Conservation (phyloP, 2,888 invertebrate species). For the Apoderus coryli region DNA sequence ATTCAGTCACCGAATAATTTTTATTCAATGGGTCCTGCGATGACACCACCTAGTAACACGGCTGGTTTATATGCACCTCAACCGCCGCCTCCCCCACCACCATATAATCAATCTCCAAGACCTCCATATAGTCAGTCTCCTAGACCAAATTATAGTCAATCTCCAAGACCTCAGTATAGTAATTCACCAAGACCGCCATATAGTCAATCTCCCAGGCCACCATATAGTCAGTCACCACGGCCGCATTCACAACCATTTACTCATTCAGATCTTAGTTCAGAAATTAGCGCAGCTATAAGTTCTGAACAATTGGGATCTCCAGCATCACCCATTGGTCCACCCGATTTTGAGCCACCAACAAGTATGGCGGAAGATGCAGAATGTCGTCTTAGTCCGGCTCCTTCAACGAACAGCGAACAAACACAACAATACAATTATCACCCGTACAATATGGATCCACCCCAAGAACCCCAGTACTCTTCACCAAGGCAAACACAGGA, state of each 20-base stretch:
- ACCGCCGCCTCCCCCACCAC: slow-evolving; percentile 22
- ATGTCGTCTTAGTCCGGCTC: slow-evolving; percentile 37
- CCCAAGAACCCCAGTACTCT: slow-evolving; percentile 27
- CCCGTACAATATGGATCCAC: slow-evolving; percentile 29
- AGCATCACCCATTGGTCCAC: slow-evolving; percentile 51
- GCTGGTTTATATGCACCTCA: slow-evolving; percentile 28
- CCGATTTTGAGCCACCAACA: slow-evolving; percentile 63
- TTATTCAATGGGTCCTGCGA: slow-evolving; percentile 31
- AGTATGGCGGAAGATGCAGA: slow-evolving; percentile 40
- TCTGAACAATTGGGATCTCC: slow-evolving; percentile 51
- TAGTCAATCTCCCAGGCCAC: slow-evolving; percentile 25
- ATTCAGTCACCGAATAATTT: slow-evolving; percentile 37
- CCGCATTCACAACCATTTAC: slow-evolving; percentile 42
- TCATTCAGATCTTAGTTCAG: slow-evolving; percentile 60
- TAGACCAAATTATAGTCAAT: slow-evolving; percentile 21
- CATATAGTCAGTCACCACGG: slow-evolving; percentile 26
- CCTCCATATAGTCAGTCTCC: slow-evolving; percentile 24
- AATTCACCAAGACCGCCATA: slow-evolving; percentile 28
- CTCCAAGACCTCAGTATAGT: slow-evolving; percentile 26
- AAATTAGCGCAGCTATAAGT: slow-evolving; percentile 66
- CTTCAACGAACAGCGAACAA: slow-evolving; percentile 30
- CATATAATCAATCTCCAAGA: slow-evolving; percentile 24
- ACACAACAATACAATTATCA: slow-evolving; percentile 30
- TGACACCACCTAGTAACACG: slow-evolving; percentile 30
- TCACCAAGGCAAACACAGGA: slow-evolving; percentile 44